A percentile compares a stretch with the other conserved stretches of the same genome.
Conservation (phyloP, 2,113 vertebrate genomes). For the Spilogale gracilis region DNA sequence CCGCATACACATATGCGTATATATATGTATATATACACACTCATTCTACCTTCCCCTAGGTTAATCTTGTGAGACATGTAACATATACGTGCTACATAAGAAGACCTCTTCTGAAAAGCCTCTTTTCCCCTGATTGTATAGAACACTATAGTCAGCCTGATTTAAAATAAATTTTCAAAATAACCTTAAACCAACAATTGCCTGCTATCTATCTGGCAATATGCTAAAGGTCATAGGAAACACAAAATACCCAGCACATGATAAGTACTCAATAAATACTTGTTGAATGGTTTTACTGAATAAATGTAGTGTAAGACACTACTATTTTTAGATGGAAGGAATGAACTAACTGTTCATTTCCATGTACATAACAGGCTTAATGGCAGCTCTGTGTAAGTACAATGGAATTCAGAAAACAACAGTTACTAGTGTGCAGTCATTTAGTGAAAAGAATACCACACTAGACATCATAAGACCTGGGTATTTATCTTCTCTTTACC, state of each 20-base stretch:
- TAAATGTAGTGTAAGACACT: background rate
- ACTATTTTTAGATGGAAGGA: background rate
- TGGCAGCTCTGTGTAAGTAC: background rate
- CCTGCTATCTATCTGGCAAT: background rate
- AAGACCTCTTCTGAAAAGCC: background rate
- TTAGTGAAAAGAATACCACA: slow-evolving; percentile 19
- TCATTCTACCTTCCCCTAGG: background rate
- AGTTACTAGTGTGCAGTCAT: background rate
- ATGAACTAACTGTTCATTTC: background rate
- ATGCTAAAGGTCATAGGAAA: background rate
- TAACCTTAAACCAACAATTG: background rate
- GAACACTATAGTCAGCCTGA: background rate
- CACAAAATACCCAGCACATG: background rate
- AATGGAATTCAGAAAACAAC: background rate
- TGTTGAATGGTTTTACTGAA: slow-evolving; percentile 25
- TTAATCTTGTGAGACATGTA: background rate
- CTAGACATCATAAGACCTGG: background rate
- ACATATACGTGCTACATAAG: background rate
- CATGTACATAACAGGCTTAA: background rate
- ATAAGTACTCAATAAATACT: slow-evolving; percentile 27
- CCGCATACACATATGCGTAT: too few relatives aligned
- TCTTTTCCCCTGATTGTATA: background rate
- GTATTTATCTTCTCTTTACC: background rate
- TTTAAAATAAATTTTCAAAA: slow-evolving; percentile 36
- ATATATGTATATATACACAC: background rate